Conservation (phyloP, 1,140 invertebrate genomes). For the Trinorchestia longiramus region DNA sequence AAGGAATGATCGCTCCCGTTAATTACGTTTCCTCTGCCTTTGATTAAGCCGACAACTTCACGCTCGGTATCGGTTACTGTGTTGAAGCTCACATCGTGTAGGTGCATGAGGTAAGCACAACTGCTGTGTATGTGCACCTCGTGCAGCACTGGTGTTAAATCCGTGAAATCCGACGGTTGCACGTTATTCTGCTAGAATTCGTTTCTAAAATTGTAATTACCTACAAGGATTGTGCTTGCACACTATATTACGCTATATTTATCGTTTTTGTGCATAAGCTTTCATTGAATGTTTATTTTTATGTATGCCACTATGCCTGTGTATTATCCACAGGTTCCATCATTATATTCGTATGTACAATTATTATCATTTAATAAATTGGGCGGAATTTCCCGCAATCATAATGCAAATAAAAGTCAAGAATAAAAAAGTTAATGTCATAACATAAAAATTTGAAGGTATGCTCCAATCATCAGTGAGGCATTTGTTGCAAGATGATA, state of each 20-base stretch:
- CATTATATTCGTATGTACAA: too few relatives aligned
- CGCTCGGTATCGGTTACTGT: not conserved
- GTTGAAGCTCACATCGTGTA: not conserved
- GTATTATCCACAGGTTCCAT: too few relatives aligned
- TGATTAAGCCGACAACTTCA: not conserved
- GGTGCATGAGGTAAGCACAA: not conserved
- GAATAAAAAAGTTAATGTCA: too few relatives aligned
- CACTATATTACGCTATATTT: not conserved
- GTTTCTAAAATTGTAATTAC: not conserved
- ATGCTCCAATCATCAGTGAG: too few relatives aligned
- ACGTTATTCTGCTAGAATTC: not conserved
- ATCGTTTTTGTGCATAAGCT: not conserved
- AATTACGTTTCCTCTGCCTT: not conserved
- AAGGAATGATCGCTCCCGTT: not conserved
- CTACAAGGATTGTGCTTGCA: not conserved
- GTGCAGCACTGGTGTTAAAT: not conserved
- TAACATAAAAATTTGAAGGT: too few relatives aligned
- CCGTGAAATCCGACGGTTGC: not conserved
- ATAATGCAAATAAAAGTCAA: too few relatives aligned
- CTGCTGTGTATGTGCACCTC: not conserved
- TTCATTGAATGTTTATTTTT: not conserved
- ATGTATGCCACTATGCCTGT: not conserved
- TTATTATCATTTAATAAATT: too few relatives aligned
- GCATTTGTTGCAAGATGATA: too few relatives aligned
- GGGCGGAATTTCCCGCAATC: too few relatives aligned